Evolutionary conservation across 1,140 invertebrate genomes (phyloP), one percentile per base, ranked within the genome.

Genomic region (Acromyrmex heyeri): DNA sequence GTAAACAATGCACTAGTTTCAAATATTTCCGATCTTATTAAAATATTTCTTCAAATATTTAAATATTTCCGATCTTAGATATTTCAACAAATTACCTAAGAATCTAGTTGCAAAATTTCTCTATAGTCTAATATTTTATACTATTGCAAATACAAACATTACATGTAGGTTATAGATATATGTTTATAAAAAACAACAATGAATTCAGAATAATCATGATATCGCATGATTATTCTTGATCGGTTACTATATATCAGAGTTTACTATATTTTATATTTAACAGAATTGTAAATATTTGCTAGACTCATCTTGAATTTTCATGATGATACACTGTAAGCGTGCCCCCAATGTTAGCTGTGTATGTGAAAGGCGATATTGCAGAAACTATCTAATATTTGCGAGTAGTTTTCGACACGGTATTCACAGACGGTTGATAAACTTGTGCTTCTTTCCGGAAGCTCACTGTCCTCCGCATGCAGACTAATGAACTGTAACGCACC

Each of bases 331-430:
- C 12, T 24, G 34, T 38, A 76, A 76, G 48, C 18, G 44, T 55
- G 27, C 48, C 10, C 7, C 18, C 3, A 21, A 16, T 18, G 12
- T 82, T 82, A 59, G 18, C 30, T 53, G 34, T 53, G 34, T 70
- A 44, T 12, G 34, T 4, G 30, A 73, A 59, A 82, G 34, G 34
- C 21, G 77, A 18, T 72, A 81, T 81, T 72, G 78, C 78, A 53
- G 34, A 72, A 72, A 38, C 53, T 72, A 38, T n/a, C 53, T 59
- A 73, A 82, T 73, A 82, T 82, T 82, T 82, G 79, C 53, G 12
- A 73, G 12, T 21, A 73, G 18, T 59, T 82, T 82, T 73, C 30
- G n/a, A 55, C n/a, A 65, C n/a, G 16, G 24, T 55, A 30, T 30
- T 59, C 27, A n/a, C 50, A 82, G 48, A 82, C 21, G 2, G 34